Conservation (phyloP, 2,888 invertebrate genomes). For the Emmelina monodactyla region DNA sequence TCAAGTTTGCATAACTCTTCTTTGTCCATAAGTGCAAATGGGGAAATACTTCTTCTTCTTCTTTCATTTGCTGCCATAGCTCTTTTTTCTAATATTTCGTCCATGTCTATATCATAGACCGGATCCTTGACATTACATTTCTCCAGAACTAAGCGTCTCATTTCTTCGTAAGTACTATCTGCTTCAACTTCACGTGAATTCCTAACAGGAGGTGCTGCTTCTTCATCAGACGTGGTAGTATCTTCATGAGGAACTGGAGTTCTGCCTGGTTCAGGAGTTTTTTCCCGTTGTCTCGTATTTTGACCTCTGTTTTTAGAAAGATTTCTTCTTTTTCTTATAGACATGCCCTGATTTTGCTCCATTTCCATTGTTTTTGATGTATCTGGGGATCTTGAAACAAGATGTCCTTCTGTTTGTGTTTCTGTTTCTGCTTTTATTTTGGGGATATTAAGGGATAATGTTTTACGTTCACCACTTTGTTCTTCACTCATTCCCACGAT, state of each 20-base stretch:
- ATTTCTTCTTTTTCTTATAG: constrained; percentile 68
- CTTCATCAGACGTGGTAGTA: constrained; percentile 68
- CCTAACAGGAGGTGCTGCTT: constrained; percentile 34
- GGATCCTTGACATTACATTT: constrained; percentile 47
- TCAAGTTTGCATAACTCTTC: constrained; percentile 37
- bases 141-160: constrained; percentile 51
- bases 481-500: constrained; percentile 34
- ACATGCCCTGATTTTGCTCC: constrained; percentile 54
- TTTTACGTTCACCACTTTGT: constrained; percentile 21
- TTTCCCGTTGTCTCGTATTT: constrained; percentile 52
- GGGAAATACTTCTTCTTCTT: constrained; percentile 58
- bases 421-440: constrained; percentile 39
- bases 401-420: constrained; percentile 34
- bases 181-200: constrained; percentile 55
- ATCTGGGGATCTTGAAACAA: constrained; percentile 31
- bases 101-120: constrained; percentile 50
- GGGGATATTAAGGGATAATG: constrained; percentile 33
- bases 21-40: constrained; percentile 53
- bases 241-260: constrained; percentile 65
- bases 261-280: constrained; percentile 57
- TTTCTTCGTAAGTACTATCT: constrained; percentile 55
- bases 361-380: constrained; percentile 23
- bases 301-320: constrained; percentile 64
- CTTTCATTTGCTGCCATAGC: constrained; percentile 48
- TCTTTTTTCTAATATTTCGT: constrained; percentile 53